Percentiles rank a stretch among this genome's conserved stretches.
Evolutionary conservation across 2,888 invertebrate species (phyloP).

Genomic region (Lucinisca nassula): DNA sequence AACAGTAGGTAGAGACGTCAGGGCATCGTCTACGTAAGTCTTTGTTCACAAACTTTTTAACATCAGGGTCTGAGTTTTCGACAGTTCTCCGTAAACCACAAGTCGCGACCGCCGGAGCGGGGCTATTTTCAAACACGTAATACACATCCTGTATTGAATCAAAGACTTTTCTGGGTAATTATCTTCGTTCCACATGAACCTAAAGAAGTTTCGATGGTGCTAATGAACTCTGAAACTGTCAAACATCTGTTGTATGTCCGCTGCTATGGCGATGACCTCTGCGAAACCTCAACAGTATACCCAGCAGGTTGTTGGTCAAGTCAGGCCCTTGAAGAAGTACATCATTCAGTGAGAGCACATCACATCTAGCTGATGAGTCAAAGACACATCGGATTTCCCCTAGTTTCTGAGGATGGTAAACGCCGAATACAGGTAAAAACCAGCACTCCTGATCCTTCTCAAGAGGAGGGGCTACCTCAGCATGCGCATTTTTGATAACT

Average conservation of each 20-base stretch:
- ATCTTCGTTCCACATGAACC: slow-evolving; percentile 63
- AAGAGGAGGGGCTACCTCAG: slow-evolving; percentile 55
- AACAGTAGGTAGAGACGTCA: slow-evolving; percentile 48
- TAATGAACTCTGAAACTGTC: slow-evolving; percentile 49
- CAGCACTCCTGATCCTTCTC: slow-evolving; percentile 43
- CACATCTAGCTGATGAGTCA: slow-evolving; percentile 48
- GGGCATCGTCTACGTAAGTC: slow-evolving; percentile 73
- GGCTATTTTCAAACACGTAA: slow-evolving; percentile 57
- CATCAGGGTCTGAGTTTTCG: slow-evolving; percentile 21
- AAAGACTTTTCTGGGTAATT: slow-evolving; percentile 38
- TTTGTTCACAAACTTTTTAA: slow-evolving; percentile 34
- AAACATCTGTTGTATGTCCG: slow-evolving; percentile 67
- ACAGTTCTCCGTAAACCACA: slow-evolving; percentile 54
- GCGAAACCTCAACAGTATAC: slow-evolving; percentile 53
- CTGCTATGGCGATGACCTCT: slow-evolving; percentile 42
- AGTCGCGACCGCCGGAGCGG: slow-evolving; percentile 61
- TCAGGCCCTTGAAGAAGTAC: slow-evolving; percentile 54
- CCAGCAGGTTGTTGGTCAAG: slow-evolving; percentile 53
- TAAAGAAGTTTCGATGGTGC: slow-evolving; percentile 49
- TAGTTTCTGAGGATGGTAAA: slow-evolving; percentile 33
- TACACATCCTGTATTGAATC: slow-evolving; percentile 55
- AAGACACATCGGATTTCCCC: slow-evolving; percentile 54
- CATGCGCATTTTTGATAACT: slow-evolving; percentile 42
- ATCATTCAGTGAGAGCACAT: slow-evolving; percentile 16
- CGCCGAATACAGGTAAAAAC: slow-evolving; percentile 51